phyloP scores from a whole-genome alignment of 1,140 invertebrate genomes.

The Anthonomus grandis region DNA sequence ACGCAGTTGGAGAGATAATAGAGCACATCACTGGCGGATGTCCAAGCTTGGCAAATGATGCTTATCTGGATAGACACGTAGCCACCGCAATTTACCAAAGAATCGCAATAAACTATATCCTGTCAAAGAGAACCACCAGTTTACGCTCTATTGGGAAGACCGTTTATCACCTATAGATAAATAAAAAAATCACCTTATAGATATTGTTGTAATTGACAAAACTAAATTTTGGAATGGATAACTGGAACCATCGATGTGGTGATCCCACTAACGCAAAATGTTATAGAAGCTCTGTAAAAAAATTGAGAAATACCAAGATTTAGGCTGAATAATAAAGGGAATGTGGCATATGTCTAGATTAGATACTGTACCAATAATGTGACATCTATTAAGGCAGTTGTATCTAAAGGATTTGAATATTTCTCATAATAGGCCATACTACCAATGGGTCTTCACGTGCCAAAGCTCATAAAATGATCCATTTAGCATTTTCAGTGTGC shows the following conservation, averaged over 20 bases:
- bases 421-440: neutral
- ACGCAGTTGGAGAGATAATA: neutral
- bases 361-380: neutral
- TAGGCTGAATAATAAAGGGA: neutral
- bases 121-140: neutral
- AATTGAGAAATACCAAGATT: constrained; percentile 3
- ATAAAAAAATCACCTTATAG: neutral
- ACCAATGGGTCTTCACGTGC: too few relatives aligned
- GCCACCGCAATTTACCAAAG: neutral
- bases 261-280: neutral
- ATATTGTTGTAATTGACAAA: neutral
- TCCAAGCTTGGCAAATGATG: neutral
- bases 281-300: neutral
- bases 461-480: too few relatives aligned
- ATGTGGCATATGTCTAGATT: neutral
- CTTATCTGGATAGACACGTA: neutral
- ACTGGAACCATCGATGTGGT: neutral
- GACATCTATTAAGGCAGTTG: constrained; percentile 1
- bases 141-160: neutral
- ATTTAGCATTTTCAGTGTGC: too few relatives aligned
- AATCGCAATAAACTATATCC: neutral
- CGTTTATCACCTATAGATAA: neutral
- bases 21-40: neutral
- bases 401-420: neutral
- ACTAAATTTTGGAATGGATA: too few relatives aligned